Conservation (phyloP, 2,888 invertebrate genomes). For the Caprella mutica region DNA sequence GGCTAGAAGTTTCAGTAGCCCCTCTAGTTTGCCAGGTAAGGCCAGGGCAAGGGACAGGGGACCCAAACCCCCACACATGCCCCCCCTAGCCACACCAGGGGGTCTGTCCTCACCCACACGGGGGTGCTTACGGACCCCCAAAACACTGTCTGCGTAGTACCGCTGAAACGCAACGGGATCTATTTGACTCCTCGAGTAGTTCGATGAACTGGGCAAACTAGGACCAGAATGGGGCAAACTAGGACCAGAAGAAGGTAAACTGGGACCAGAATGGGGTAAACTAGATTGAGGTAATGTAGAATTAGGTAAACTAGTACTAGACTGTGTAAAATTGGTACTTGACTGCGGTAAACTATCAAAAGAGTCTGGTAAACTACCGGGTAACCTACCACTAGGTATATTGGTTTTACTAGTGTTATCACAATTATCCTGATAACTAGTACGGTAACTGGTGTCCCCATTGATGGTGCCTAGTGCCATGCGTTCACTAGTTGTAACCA, state of each 20-base stretch:
- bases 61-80: conserved; percentile 14
- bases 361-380: too few species aligned
- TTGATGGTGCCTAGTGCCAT: background rate
- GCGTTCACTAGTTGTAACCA: background rate
- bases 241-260: background rate
- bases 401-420: too few species aligned
- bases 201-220: conserved; percentile 1
- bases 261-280: background rate
- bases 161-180: conserved; percentile 15
- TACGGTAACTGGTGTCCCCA: too few species aligned
- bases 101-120: background rate
- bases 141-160: conserved; percentile 28
- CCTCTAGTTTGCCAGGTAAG: conserved; percentile 26
- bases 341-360: too few species aligned
- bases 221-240: conserved; percentile 17
- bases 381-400: background rate
- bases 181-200: background rate
- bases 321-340: background rate
- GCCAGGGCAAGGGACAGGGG: conserved; percentile 22
- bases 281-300: too few species aligned
- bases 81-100: background rate
- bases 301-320: too few species aligned
- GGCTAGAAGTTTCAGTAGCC: conserved; percentile 29
- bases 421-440: background rate
- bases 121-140: background rate